Evolutionary conservation across 2,888 invertebrate genomes (phyloP), one percentile per base, ranked within the genome.

Genomic region (Ctenicera cuprea): DNA sequence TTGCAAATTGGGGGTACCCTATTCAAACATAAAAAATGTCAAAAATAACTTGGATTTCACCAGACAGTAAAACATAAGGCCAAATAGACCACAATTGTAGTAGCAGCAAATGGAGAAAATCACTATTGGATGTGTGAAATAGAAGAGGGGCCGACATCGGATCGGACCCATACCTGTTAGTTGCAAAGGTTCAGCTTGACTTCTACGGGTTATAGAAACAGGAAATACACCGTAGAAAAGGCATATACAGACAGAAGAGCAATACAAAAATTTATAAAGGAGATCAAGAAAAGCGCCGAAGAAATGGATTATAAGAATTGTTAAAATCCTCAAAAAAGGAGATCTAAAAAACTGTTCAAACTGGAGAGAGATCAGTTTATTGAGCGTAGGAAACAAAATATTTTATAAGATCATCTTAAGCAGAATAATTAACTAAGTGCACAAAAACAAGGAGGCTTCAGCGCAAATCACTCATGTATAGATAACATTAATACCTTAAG

Each of bases 141-240:
- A 45, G 45, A 45, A 16, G 45, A 45, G 16, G 45, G 16, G 45
- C 45, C 16, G 45, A 45, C 45, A 45, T 45, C 1, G 45, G 45
- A 16, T 16, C 45, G 8, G 45, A 45, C 16, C 16, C 2, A 1
- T 11, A 38, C 7, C 38, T 38, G 38, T 11, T 38, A 8, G 38
- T n/a, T n/a, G n/a, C n/a, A n/a, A n/a, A n/a, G n/a, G n/a, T n/a
- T n/a, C n/a, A n/a, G n/a, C n/a, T n/a, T n/a, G n/a, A n/a, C n/a
- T n/a, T n/a, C n/a, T n/a, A 12, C 2, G 5, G 1, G 38, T 12
- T n/a, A 8, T n/a, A 38, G 1, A 9, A 38, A 38, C 1, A 2
- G 1, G n/a, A 3, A 38, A 38, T 8, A 38, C 2, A 38, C 9
- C 9, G 1, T 38, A 38, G 2, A 11, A 38, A 38, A 38, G 11